Conservation (phyloP, 2,888 invertebrate species). For the Microdon myrmicae region DNA sequence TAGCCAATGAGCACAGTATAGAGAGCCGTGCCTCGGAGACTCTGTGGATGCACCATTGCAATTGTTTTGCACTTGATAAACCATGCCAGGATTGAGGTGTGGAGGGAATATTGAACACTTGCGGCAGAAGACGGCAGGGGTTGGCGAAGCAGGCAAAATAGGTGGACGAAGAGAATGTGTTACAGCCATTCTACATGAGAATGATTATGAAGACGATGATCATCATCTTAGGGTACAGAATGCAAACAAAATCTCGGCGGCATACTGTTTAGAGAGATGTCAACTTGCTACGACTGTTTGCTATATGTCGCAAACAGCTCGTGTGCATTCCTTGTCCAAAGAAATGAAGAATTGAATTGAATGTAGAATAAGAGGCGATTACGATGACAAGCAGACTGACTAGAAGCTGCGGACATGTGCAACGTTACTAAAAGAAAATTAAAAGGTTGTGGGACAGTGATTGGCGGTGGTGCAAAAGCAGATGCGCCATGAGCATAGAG, state of each 20-base stretch:
- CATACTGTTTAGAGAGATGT: slow-evolving; percentile 46
- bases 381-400: slow-evolving; percentile 39
- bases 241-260: slow-evolving; percentile 42
- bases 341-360: slow-evolving; percentile 47
- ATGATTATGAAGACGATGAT: slow-evolving; percentile 11
- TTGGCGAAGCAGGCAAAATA: slow-evolving; percentile 26
- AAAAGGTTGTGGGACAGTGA: slow-evolving; percentile 33
- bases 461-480: too few species aligned
- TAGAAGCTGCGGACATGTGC: slow-evolving; percentile 10
- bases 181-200: slow-evolving; percentile 24
- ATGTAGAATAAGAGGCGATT: slow-evolving; percentile 33
- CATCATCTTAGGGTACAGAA: slow-evolving; percentile 32
- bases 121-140: too few species aligned
- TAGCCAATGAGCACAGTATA: slow-evolving; percentile 14
- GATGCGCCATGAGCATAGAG: too few species aligned
- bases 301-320: slow-evolving; percentile 16
- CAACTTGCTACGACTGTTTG: slow-evolving; percentile 26
- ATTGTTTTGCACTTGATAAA: slow-evolving; percentile 46
- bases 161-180: slow-evolving; percentile 43
- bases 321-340: slow-evolving; percentile 39
- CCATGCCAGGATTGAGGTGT: too few species aligned
- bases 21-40: slow-evolving; percentile 16
- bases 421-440: slow-evolving; percentile 31
- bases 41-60: slow-evolving; percentile 20
- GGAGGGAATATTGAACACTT: too few species aligned